Evolutionary conservation across 2,113 vertebrate species (phyloP), one percentile per base, ranked within the genome.

Genomic region (Geococcyx californianus): DNA sequence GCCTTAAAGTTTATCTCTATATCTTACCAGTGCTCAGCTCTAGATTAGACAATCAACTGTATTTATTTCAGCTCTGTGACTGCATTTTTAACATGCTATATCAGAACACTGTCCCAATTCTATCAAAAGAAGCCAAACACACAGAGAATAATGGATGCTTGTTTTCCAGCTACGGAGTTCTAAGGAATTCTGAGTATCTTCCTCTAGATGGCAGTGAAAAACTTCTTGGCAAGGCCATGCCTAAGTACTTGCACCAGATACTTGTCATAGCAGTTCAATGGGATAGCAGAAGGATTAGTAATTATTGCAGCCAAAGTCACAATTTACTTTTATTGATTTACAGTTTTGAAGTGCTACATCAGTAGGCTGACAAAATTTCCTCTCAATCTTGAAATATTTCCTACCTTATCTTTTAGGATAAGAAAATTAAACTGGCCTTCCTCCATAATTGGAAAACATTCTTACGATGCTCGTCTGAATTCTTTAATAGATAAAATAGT

Each of bases 141-240:
- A 64, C 9, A 59, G 25, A 45, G 25, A 86, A 86, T 0, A 86
- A 86, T 0, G 6, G 34, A 78, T 36, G 29, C 8, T n/a, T 40
- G 31, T 62, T 36, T 70, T 87, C 36, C 70, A 80, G 34, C 14
- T 55, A 66, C 9, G 75, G 17, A 75, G 45, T 26, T 72, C 54
- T 49, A 40, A 78, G 36, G 38, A 78, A 79, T 69, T 92, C 42
- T 42, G n/a, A 74, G 28, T 38, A 45, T 49, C 47, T 82, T 89
- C 97, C 96, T 94, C 95, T 95, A 97, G 95, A 84, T 96, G 97
- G 96, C 96, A 97, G 93, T 69, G 95, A 90, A 89, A 96, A 95
- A 56, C 79, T 62, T 95, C 29, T 69, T 60, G 60, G 76, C 59
- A 86, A 78, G 26, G 42, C 63, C 33, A 29, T 24, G 44, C 1